phyloP scores from a whole-genome alignment of 2,113 vertebrate genomes.

The Corythoichthys haematopterus region DNA sequence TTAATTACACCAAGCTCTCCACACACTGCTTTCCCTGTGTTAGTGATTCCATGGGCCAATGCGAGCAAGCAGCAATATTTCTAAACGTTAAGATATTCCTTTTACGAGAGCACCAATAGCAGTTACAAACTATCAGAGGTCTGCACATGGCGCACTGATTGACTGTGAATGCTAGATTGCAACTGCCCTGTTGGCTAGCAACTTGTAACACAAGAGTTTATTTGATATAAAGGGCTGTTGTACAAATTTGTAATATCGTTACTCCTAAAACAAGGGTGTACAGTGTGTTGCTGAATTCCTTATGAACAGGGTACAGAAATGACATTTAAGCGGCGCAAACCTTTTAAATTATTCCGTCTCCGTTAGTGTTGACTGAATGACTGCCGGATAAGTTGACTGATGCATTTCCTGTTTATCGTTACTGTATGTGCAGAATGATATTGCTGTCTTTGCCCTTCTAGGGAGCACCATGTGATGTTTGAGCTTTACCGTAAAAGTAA shows the following conservation, averaged over 20 bases:
- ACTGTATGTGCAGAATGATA: neutral
- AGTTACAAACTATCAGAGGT: constrained; percentile 59
- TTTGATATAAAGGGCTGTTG: constrained; percentile 31
- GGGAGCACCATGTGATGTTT: constrained; percentile 7
- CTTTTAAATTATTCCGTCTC: neutral
- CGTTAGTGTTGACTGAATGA: constrained; percentile 2
- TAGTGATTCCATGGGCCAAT: constrained; percentile 56
- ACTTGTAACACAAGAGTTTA: constrained; percentile 19
- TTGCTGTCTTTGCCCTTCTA: constrained; percentile 8
- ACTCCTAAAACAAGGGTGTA: constrained; percentile 17
- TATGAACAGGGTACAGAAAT: neutral
- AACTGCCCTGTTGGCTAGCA: constrained; percentile 33
- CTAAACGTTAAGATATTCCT: constrained; percentile 67
- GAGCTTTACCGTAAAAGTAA: constrained; percentile 15
- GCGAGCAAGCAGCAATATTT: constrained; percentile 71
- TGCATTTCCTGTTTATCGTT: neutral
- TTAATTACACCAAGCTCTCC: constrained; percentile 68
- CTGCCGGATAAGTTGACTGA: neutral
- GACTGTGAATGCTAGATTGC: constrained; percentile 41
- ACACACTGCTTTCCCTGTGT: constrained; percentile 73
- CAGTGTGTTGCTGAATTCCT: constrained; percentile 8
- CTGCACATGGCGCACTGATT: constrained; percentile 45
- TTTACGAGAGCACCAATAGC: constrained; percentile 52
- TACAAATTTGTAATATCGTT: constrained; percentile 31
- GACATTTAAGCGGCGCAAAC: neutral